Conservation (phyloP, 2,797 vertebrate genomes). For the Spatula versicolor region DNA sequence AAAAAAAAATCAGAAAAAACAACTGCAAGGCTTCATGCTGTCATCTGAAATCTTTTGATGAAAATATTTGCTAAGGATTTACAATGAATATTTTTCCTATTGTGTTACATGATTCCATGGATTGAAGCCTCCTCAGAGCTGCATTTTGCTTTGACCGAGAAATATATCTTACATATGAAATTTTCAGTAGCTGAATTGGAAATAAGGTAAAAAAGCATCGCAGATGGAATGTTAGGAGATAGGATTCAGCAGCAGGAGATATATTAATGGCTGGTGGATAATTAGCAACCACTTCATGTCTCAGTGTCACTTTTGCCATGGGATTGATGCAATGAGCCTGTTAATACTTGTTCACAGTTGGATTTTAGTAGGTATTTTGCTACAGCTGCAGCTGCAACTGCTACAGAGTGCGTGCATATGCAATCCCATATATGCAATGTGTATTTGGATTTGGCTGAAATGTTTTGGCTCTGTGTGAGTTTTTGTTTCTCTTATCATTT, state of each 20-base stretch:
- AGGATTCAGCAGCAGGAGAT: conserved; percentile 32
- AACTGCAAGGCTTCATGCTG: neutral
- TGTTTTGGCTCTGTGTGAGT: conserved; percentile 6
- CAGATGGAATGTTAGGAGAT: conserved; percentile 42
- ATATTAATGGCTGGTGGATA: conserved; percentile 58
- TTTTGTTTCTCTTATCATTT: conserved; percentile 32
- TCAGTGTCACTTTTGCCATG: conserved; percentile 61
- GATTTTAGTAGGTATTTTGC: conserved; percentile 57
- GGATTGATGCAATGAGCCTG: conserved; percentile 65
- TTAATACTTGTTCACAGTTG: conserved; percentile 66
- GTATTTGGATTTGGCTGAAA: conserved; percentile 31
- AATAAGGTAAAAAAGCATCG: conserved; percentile 41
- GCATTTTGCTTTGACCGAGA: conserved; percentile 14
- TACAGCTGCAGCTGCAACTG: conserved; percentile 52
- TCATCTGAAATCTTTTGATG: conserved; percentile 1
- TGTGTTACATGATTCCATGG: neutral
- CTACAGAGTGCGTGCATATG: neutral
- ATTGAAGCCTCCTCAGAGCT: conserved; percentile 17
- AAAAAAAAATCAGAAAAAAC: neutral
- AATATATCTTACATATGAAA: conserved; percentile 14
- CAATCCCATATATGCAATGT: neutral
- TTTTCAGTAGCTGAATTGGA: conserved; percentile 51
- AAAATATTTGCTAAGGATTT: neutral
- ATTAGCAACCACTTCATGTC: conserved; percentile 55
- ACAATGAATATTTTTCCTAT: conserved; percentile 1